phyloP scores from a whole-genome alignment of 2,888 invertebrate genomes.

The Tanytarsus gracilentus region DNA sequence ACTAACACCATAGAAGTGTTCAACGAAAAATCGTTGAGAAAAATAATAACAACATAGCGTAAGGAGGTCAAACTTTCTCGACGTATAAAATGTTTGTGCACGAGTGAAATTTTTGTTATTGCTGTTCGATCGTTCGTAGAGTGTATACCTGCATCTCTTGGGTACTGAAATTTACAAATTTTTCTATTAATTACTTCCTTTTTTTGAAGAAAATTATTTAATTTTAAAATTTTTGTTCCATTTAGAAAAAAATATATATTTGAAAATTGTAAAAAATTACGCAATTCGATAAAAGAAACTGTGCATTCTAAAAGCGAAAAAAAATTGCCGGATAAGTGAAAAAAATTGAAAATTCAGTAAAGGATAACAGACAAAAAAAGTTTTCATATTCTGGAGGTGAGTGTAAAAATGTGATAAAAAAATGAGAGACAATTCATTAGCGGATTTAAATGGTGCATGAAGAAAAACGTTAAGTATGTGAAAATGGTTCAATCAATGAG shows the following conservation, averaged over 20 bases:
- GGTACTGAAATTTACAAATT: not conserved
- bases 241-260: too few relatives aligned
- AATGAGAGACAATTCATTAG: too few relatives aligned
- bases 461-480: not conserved
- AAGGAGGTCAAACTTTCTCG: slow-evolving; percentile 28
- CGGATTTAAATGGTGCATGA: too few relatives aligned
- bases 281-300: not conserved
- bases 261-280: slow-evolving; percentile 1
- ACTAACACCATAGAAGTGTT: not conserved
- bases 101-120: slow-evolving; percentile 22
- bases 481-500: not conserved
- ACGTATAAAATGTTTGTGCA: slow-evolving; percentile 20
- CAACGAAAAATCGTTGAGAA: slow-evolving; percentile 24
- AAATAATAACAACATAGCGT: slow-evolving; percentile 19
- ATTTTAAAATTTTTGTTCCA: too few relatives aligned
- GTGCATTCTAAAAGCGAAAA: slow-evolving; percentile 1
- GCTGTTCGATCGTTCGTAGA: slow-evolving; percentile 17
- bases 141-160: slow-evolving; percentile 12
- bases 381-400: slow-evolving; percentile 2
- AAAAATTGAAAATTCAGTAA: slow-evolving; percentile 1
- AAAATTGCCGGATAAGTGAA: not conserved
- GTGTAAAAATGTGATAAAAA: not conserved
- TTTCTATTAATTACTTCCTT: not conserved
- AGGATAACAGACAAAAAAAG: slow-evolving; percentile 13
- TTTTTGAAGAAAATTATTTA: too few relatives aligned